A percentile compares a stretch with the other conserved stretches of the same genome.
Conservation (phyloP, 30 jellyfish, hydroid and myxozoan genomes). For the Catostylus mosaicus region DNA sequence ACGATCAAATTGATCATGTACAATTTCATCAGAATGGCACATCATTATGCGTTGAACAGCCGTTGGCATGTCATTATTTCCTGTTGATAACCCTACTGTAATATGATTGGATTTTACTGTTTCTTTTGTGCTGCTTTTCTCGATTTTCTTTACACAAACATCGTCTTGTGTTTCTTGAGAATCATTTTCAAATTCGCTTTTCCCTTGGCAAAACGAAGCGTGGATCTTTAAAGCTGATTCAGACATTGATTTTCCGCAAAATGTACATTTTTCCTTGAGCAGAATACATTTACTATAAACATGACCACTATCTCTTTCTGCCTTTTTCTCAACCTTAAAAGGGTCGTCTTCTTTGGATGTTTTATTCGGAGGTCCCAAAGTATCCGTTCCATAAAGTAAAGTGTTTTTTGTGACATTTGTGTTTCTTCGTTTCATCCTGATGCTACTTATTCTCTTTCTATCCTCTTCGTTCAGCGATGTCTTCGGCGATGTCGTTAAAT, state of each 20-base stretch:
- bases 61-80: too few species aligned
- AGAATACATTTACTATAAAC: not conserved
- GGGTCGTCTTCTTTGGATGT: not conserved
- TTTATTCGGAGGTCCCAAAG: slow-evolving; percentile 37
- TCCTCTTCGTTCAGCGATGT: slow-evolving; percentile 1
- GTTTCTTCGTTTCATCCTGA: slow-evolving; percentile 19
- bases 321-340: not conserved
- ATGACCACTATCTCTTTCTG: not conserved
- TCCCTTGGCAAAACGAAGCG: slow-evolving; percentile 22
- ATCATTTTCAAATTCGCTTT: not conserved
- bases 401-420: not conserved
- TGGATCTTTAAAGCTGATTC: slow-evolving; percentile 15
- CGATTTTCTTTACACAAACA: not conserved
- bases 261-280: slow-evolving; percentile 15
- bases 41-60: too few species aligned
- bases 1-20: too few species aligned
- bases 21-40: too few species aligned
- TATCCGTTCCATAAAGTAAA: slow-evolving; percentile 30
- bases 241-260: slow-evolving; percentile 46
- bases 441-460: not conserved
- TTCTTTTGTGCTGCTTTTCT: too few species aligned
- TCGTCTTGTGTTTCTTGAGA: not conserved
- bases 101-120: too few species aligned
- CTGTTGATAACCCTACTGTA: too few species aligned
- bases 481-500: not conserved